A percentile compares a stretch with the other conserved stretches of the same genome.
Conservation (phyloP, 1,140 invertebrate genomes). For the Trinorchestia longiramus region DNA sequence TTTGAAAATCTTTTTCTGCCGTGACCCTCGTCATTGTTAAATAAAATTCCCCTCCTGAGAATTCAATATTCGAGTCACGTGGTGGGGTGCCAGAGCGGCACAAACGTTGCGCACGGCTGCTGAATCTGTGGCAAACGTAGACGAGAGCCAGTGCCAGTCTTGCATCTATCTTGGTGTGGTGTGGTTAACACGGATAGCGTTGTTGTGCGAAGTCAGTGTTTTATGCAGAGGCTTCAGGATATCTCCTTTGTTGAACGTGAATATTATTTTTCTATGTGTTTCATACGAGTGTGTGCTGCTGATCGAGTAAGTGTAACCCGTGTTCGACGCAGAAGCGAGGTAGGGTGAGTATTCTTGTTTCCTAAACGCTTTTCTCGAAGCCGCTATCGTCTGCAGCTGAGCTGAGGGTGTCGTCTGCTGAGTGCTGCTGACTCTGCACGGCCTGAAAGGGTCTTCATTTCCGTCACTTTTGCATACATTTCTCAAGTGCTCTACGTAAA, state of each 20-base stretch:
- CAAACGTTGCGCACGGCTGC: background rate
- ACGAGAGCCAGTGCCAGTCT: background rate
- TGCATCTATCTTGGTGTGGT: slow-evolving; percentile 36
- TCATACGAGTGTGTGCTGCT: background rate
- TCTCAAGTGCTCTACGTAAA: background rate
- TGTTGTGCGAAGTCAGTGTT: background rate
- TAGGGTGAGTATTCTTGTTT: slow-evolving; percentile 28
- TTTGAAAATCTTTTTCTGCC: background rate
- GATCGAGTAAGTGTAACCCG: background rate
- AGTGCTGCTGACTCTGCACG: background rate
- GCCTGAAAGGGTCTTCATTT: background rate
- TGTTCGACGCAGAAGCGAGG: background rate
- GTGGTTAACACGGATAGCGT: background rate
- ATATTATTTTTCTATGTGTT: slow-evolving; percentile 23
- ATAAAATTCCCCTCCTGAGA: background rate
- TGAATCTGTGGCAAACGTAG: slow-evolving; percentile 26
- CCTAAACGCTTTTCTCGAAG: background rate
- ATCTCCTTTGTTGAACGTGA: background rate
- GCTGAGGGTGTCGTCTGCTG: slow-evolving; percentile 25
- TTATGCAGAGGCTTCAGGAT: background rate
- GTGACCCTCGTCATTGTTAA: too few species aligned
- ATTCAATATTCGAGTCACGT: slow-evolving; percentile 10
- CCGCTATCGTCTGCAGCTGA: slow-evolving; percentile 36
- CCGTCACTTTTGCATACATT: background rate
- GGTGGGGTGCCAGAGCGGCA: background rate